Evolutionary conservation across 2,797 vertebrate genomes (phyloP).

Genomic region (Nyctalus aviator): DNA sequence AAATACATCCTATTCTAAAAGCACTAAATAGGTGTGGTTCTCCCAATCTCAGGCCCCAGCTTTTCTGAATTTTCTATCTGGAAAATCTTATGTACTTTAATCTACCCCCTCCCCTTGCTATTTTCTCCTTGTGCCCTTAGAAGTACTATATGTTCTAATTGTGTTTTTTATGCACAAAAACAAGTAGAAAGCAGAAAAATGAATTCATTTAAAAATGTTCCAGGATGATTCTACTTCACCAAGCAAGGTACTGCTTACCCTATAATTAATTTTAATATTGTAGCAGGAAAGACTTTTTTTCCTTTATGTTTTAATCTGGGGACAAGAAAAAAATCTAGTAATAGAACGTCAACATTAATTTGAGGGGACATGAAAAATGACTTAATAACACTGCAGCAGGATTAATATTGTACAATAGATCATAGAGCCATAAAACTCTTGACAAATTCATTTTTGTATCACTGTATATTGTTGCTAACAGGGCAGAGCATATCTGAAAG

Average conservation of each 20-base stretch:
- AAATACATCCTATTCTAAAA: no score
- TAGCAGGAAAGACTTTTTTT: slow-evolving; percentile 78
- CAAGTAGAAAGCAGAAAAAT: slow-evolving; percentile 75
- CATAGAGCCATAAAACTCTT: slow-evolving; percentile 85
- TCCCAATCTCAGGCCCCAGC: neutral
- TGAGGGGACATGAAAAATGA: slow-evolving; percentile 87
- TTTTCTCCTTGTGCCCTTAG: slow-evolving; percentile 48
- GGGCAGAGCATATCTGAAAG: slow-evolving; percentile 73
- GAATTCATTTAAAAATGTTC: slow-evolving; percentile 76
- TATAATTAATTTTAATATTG: slow-evolving; percentile 86
- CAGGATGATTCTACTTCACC: slow-evolving; percentile 77
- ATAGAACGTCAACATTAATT: slow-evolving; percentile 86
- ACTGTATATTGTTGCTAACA: slow-evolving; percentile 84
- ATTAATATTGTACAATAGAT: slow-evolving; percentile 83
- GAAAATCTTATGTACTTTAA: slow-evolving; percentile 29
- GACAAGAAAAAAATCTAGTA: slow-evolving; percentile 86
- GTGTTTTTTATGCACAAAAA: slow-evolving; percentile 51
- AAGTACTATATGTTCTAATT: slow-evolving; percentile 22
- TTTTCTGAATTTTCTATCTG: slow-evolving; percentile 24
- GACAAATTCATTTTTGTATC: slow-evolving; percentile 86
- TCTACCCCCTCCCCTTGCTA: neutral
- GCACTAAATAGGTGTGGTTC: neutral
- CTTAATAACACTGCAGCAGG: slow-evolving; percentile 85
- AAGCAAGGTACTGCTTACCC: slow-evolving; percentile 78
- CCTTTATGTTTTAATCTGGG: slow-evolving; percentile 83